A percentile compares a stretch with the other conserved stretches of the same genome.
These are phyloP conservation scores for Troides oblongomaculatus DNA, from an alignment of 2,888 invertebrate genomes.

Conservation along the genomic window DNA sequence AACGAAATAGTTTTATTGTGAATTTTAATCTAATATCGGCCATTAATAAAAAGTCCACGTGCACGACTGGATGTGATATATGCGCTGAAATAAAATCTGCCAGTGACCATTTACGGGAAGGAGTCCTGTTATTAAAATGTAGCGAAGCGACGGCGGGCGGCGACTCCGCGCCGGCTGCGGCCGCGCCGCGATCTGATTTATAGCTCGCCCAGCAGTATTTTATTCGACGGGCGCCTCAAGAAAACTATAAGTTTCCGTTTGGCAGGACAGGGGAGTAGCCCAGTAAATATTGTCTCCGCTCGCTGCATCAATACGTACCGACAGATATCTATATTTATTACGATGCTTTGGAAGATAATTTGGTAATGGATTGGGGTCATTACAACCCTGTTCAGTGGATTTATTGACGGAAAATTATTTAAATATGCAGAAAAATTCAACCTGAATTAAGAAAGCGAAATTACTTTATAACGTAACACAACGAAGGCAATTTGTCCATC, in stretches of 20 bases:
- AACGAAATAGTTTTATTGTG: background rate
- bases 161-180: conserved; percentile 70
- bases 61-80: conserved; percentile 66
- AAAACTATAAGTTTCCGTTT: conserved; percentile 80
- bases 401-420: conserved; percentile 26
- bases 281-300: conserved; percentile 78
- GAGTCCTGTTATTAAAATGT: conserved; percentile 77
- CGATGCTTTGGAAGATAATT: conserved; percentile 71
- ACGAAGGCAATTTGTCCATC: conserved; percentile 69
- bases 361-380: conserved; percentile 73
- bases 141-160: conserved; percentile 49
- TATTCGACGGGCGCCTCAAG: conserved; percentile 79
- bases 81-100: conserved; percentile 74
- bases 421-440: background rate
- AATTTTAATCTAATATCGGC: conserved; percentile 22
- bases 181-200: conserved; percentile 75
- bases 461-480: conserved; percentile 39
- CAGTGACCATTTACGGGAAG: conserved; percentile 72
- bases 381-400: conserved; percentile 50
- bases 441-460: background rate
- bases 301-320: conserved; percentile 71
- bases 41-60: conserved; percentile 61
- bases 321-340: conserved; percentile 76
- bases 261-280: conserved; percentile 74
- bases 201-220: conserved; percentile 76